Base-by-base conservation (phyloP, 2,113 vertebrate species). In the Cyprinodon variegatus region DNA sequence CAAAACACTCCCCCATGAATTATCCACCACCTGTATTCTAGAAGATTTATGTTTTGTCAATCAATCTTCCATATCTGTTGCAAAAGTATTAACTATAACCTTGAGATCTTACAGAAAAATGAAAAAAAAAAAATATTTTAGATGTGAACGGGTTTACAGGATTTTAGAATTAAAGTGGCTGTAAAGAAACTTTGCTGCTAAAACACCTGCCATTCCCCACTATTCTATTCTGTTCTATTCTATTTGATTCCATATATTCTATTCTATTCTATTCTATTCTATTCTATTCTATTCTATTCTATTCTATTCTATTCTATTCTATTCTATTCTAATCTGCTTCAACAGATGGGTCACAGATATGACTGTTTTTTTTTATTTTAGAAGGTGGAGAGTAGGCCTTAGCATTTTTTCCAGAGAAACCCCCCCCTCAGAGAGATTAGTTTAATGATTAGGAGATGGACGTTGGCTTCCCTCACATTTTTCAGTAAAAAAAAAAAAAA, bases 321-420 rank as follows among this genome's bases (percentile, higher is more conserved):
- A 29, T 29, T 29, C 29, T 29, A 29, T 29, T 29, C 29, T 29
- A 29, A 29, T 29, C 29, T 29, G 29, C 29, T 1, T 29, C 82
- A 79, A 78, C 77, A 70, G 53, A 45, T 62, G 60, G 78, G 73
- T 70, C 46, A 64, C 67, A 80, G 64, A 67, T 4, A 40, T 46
- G 65, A 40, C 14, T 63, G 75, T 70, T 81, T 78, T 81, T 29
- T 29, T 79, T 76, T 70, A 79, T 17, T 53, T 37, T 62, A 62
- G 36, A 41, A 29, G 75, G 72, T 72, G 81, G 65, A 79, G 59
- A 75, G 40, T 59, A 78, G 78, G 80, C 87, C 82, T 82, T 76
- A 88, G 69, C 79, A 75, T 81, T 77, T 74, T 46, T 60, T 43
- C 73, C 81, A 78, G 85, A 88, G 72, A 80, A 63, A 67, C 72